Conservation (phyloP, 2,888 invertebrate genomes). For the Cheilosia pagana region DNA sequence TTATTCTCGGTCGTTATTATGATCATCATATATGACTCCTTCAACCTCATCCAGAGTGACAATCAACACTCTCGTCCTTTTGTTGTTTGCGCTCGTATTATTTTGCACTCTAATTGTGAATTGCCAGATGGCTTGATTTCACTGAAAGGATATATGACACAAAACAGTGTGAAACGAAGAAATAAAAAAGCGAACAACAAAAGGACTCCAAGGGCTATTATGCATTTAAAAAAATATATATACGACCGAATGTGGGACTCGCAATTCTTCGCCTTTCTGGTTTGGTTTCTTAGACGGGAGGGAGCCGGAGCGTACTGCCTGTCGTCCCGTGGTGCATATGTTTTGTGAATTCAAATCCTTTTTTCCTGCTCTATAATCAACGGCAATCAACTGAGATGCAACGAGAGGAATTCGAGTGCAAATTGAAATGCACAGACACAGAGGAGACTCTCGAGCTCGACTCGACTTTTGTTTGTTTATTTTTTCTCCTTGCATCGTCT, state of each 20-base stretch:
- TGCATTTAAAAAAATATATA: constrained; percentile 32
- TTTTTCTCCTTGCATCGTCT: not conserved
- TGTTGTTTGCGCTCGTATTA: constrained; percentile 39
- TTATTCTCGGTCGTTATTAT: not conserved
- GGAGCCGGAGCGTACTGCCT: not conserved
- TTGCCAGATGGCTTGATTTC: constrained; percentile 59
- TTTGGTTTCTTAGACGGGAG: not conserved
- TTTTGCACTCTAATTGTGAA: constrained; percentile 54
- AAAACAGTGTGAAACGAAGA: constrained; percentile 3
- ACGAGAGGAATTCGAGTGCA: constrained; percentile 58
- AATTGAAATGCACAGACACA: constrained; percentile 63
- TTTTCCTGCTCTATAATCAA: constrained; percentile 47
- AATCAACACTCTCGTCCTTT: constrained; percentile 18
- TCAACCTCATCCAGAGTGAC: constrained; percentile 2
- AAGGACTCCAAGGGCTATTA: constrained; percentile 41
- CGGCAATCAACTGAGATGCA: constrained; percentile 50
- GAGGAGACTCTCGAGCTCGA: constrained; percentile 32
- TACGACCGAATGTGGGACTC: not conserved
- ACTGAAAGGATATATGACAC: constrained; percentile 40
- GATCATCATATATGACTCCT: constrained; percentile 10
- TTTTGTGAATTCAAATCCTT: constrained; percentile 36
- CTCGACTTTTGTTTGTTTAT: not conserved
- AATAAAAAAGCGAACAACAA: constrained; percentile 1
- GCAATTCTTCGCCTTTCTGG: not conserved
- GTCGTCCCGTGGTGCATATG: constrained; percentile 29